Conservation (phyloP, 2,888 invertebrate species). For the Pinctada fucata region DNA sequence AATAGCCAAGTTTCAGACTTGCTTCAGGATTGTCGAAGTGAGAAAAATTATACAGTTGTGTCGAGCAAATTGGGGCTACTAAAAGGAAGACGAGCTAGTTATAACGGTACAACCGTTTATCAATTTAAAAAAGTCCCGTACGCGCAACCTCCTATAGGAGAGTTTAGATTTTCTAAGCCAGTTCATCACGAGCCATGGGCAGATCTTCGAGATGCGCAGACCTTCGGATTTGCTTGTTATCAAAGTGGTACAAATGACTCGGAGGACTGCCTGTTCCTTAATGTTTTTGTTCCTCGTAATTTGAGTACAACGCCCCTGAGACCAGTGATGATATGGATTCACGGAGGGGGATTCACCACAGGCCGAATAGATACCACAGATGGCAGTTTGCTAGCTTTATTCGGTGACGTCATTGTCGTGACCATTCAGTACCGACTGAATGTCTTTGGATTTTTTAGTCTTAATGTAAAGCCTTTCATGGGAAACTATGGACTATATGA, state of each 20-base stretch:
- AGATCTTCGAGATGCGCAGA: constrained; percentile 31
- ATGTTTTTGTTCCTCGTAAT: constrained; percentile 50
- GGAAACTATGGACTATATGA: constrained; percentile 61
- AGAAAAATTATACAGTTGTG: not conserved
- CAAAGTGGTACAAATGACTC: constrained; percentile 45
- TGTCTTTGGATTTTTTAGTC: constrained; percentile 56
- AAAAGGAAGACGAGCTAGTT: not conserved
- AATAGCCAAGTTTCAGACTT: no score
- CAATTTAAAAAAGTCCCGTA: constrained; percentile 50
- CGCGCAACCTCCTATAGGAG: constrained; percentile 46
- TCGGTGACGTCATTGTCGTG: constrained; percentile 58
- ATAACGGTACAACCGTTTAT: constrained; percentile 19
- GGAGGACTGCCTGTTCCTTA: constrained; percentile 60
- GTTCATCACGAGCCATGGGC: constrained; percentile 31
- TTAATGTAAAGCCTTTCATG: constrained; percentile 38
- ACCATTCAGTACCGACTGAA: constrained; percentile 59
- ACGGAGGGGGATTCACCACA: constrained; percentile 57
- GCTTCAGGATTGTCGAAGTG: not conserved
- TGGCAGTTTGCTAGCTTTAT: constrained; percentile 45
- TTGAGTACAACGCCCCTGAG: constrained; percentile 21
- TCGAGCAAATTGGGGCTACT: constrained; percentile 10
- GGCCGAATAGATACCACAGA: constrained; percentile 51
- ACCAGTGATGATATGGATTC: constrained; percentile 62
- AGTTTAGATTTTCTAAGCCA: constrained; percentile 47
- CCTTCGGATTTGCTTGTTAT: constrained; percentile 48